These are phyloP conservation scores for Enteromius viviparus DNA, from an alignment of 2,797 vertebrate species.

Conservation along the genomic window DNA sequence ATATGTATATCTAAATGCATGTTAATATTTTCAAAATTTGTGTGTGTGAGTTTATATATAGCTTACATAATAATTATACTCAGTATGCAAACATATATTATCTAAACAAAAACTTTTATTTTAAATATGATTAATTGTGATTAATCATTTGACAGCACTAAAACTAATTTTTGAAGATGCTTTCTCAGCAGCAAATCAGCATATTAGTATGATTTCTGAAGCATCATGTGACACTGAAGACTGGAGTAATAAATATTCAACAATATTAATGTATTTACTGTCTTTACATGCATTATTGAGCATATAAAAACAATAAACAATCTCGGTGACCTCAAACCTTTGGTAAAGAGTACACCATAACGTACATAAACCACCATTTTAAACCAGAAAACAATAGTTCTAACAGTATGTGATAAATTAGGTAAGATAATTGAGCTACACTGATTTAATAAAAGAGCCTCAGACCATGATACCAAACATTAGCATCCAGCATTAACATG, in stretches of 20 bases:
- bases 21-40: too few species aligned
- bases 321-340: neutral
- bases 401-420: neutral
- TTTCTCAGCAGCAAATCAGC: neutral
- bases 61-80: too few species aligned
- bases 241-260: neutral
- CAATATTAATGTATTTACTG: neutral
- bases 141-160: too few species aligned
- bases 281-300: neutral
- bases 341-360: neutral
- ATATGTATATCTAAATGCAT: too few species aligned
- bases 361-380: neutral
- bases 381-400: neutral
- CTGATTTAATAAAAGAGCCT: neutral
- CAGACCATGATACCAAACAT: neutral
- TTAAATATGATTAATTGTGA: too few species aligned
- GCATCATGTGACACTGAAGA: neutral
- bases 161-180: neutral
- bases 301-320: neutral
- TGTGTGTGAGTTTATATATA: too few species aligned
- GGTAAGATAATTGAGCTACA: neutral
- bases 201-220: neutral
- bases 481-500: neutral
- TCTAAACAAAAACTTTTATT: too few species aligned
- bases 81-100: too few species aligned